Conservation (phyloP, 2,888 invertebrate genomes). For the Bugulina stolonifera region DNA sequence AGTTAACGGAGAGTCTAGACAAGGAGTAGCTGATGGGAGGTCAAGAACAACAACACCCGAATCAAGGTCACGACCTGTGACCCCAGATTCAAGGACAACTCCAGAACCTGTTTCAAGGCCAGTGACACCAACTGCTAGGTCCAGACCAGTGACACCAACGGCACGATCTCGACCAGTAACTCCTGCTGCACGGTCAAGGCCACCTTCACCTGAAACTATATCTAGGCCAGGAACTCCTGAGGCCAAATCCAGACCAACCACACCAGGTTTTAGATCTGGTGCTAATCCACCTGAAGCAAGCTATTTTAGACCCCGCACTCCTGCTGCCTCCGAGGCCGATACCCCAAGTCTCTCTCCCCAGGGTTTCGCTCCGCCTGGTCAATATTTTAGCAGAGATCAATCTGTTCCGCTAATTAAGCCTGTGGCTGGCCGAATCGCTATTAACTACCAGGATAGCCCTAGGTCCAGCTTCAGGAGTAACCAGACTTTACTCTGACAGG, state of each 20-base stretch:
- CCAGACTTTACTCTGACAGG: not conserved
- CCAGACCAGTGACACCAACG: not conserved
- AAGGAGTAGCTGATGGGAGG: not conserved
- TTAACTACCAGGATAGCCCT: not conserved
- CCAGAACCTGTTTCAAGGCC: not conserved
- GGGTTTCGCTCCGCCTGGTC: not conserved
- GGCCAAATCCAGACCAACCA: conserved; percentile 15
- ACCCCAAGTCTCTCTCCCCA: not conserved
- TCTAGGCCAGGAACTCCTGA: not conserved
- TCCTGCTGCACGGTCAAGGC: conserved; percentile 12
- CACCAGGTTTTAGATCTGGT: not conserved
- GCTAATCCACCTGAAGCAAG: not conserved
- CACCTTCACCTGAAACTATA: not conserved
- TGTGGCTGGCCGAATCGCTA: not conserved
- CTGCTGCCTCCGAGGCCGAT: not conserved
- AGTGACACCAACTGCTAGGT: not conserved
- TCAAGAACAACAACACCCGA: not conserved
- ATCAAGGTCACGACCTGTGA: not conserved
- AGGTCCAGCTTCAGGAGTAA: not conserved
- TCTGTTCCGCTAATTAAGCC: not conserved
- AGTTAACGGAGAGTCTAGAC: not conserved
- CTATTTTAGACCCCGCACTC: conserved; percentile 10
- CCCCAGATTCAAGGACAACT: not conserved
- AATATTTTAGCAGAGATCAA: not conserved
- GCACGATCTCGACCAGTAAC: not conserved